Evolutionary conservation across 2,888 invertebrate species (phyloP), one percentile per base, ranked within the genome.

Genomic region (Thecophora atra): DNA sequence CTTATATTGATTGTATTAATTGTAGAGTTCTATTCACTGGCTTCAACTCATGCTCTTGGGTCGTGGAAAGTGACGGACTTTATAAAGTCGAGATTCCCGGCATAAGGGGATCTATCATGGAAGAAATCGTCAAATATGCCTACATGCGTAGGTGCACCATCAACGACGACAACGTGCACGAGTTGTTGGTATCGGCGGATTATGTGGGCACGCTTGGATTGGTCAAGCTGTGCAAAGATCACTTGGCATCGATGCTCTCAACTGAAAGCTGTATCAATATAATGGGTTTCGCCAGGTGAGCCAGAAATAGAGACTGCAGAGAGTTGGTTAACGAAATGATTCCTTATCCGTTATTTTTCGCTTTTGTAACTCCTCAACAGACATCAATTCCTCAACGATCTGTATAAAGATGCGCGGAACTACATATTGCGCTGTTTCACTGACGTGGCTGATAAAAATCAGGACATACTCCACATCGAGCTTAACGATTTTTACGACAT

Each of bases 191-290:
- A 79, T 92, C 94, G 0, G 95, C 97, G 3, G 97, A 97, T 87
- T 97, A 96, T 84, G 90, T 97, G 70, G 92, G 94, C 79, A 93
- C 97, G 77, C 88, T 93, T 62, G 95, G 95, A 0, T 91, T 97
- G 60, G 89, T 95, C 66, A 91, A 93, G 76, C 89, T 93, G 24
- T 97, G 97, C 85, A 93, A 93, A 81, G 90, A 93, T 62, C 95
- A 91, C 81, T 89, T 97, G 19, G 89, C 90, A 70, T 86, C 86
- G 58, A 90, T 91, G 72, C 87, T 97, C 21, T 91, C 88, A 19
- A 90, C 93, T 0, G 91, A 91, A 78, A 97, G 96, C 84, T 94
- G 94, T 82, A 91, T 97, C 75, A 93, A 94, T 30, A 92, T 96
- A 64, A 90, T 94, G 89, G 90, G 91, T 79, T 97, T 97, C 86